phyloP scores from a whole-genome alignment of 2,888 invertebrate species.

The Melinaea marsaeus region DNA sequence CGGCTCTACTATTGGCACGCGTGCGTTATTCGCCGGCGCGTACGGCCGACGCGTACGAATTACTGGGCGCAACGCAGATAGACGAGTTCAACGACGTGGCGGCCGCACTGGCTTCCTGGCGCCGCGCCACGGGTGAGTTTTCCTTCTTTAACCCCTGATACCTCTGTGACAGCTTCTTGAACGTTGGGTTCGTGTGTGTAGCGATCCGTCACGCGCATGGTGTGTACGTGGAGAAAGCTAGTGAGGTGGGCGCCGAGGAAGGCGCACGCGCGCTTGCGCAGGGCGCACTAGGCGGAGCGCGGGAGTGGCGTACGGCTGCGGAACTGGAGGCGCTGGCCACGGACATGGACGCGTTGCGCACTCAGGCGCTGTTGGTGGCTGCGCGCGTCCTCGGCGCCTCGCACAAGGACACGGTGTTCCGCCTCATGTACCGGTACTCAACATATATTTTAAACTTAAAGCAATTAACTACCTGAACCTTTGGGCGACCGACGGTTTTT shows the following conservation, averaged over 20 bases:
- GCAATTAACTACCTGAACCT: no score
- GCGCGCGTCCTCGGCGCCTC: constrained; percentile 90
- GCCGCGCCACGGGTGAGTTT: constrained; percentile 77
- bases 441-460: no score
- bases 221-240: constrained; percentile 38
- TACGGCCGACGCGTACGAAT: constrained; percentile 90
- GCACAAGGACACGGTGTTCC: constrained; percentile 92
- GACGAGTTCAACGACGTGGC: constrained; percentile 90
- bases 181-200: no score
- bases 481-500: constrained; percentile 38
- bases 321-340: constrained; percentile 85
- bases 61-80: constrained; percentile 90
- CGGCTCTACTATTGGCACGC: constrained; percentile 82
- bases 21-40: constrained; percentile 81
- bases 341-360: constrained; percentile 91
- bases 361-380: constrained; percentile 91
- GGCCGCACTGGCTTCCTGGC: constrained; percentile 87
- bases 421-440: constrained; percentile 81
- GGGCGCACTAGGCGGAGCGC: constrained; percentile 80
- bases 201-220: constrained; percentile 28
- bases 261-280: constrained; percentile 81
- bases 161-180: no score
- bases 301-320: constrained; percentile 84
- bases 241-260: constrained; percentile 38
- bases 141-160: not conserved